Conservation (phyloP, 2,797 vertebrate genomes). For the Percopsis omiscomaycus region DNA sequence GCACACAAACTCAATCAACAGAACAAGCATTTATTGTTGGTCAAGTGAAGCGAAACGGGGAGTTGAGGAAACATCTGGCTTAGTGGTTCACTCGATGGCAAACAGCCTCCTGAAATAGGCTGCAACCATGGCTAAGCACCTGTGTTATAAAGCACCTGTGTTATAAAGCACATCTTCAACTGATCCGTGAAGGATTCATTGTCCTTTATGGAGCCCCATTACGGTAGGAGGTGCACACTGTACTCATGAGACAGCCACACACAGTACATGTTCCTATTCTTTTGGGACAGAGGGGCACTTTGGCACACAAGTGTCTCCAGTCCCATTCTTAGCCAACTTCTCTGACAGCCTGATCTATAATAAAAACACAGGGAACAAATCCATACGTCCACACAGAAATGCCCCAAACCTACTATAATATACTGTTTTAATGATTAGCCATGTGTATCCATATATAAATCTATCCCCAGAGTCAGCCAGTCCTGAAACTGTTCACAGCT, state of each 20-base stretch:
- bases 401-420: background rate
- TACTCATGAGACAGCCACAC: conserved; percentile 33
- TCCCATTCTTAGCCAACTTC: conserved; percentile 6
- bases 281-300: background rate
- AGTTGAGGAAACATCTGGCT: conserved; percentile 11
- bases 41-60: too few relatives aligned
- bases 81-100: conserved; percentile 7
- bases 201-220: conserved; percentile 8
- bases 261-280: background rate
- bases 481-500: background rate
- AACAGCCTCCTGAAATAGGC: conserved; percentile 14
- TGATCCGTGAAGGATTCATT: conserved; percentile 15
- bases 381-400: background rate
- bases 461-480: background rate
- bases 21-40: too few relatives aligned
- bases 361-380: too few relatives aligned
- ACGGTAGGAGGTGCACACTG: background rate
- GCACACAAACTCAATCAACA: too few relatives aligned
- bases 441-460: too few relatives aligned
- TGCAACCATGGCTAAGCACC: background rate
- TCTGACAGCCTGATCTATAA: conserved; percentile 11
- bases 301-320: background rate
- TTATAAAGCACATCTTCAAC: conserved; percentile 4
- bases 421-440: background rate
- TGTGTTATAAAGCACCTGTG: background rate